These are phyloP conservation scores for Drosophila anomelani DNA, from an alignment of 2,888 invertebrate genomes.

Conservation along the genomic window DNA sequence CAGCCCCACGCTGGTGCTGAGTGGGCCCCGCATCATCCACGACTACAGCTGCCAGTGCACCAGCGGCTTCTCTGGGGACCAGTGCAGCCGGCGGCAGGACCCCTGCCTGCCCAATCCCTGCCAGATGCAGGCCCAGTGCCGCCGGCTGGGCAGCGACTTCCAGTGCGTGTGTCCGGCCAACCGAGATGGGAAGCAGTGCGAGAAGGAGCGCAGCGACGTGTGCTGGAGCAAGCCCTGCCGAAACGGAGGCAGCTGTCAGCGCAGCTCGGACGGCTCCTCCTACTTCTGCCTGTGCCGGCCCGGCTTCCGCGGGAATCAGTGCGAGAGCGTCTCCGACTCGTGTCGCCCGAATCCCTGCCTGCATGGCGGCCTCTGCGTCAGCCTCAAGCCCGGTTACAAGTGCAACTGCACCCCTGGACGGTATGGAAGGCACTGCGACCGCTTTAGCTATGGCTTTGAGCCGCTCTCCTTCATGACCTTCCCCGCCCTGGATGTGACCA, in stretches of 20 bases:
- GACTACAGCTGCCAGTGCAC: conserved; percentile 92
- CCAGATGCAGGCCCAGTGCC: conserved; percentile 92
- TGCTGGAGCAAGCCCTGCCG: conserved; percentile 94
- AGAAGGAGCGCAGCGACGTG: conserved; percentile 92
- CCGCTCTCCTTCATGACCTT: conserved; percentile 96
- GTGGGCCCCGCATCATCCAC: conserved; percentile 92
- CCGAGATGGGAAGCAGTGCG: conserved; percentile 93
- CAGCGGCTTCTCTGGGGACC: conserved; percentile 92
- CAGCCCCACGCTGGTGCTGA: conserved; percentile 92
- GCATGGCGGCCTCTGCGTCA: conserved; percentile 94
- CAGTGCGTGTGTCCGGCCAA: conserved; percentile 92
- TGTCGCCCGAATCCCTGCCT: conserved; percentile 97
- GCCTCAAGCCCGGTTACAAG: conserved; percentile 94
- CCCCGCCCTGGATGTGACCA: conserved; percentile 92
- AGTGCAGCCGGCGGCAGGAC: conserved; percentile 94
- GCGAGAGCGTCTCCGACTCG: conserved; percentile 94
- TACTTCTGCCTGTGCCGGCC: conserved; percentile 97
- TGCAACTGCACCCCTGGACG: conserved; percentile 94
- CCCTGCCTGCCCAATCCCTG: conserved; percentile 97
- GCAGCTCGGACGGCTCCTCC: conserved; percentile 93
- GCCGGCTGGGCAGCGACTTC: conserved; percentile 93
- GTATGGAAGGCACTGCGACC: conserved; percentile 96
- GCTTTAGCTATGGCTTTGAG: conserved; percentile 94
- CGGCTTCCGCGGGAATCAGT: conserved; percentile 95
- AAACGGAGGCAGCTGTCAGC: conserved; percentile 96